Conservation (phyloP, 2,888 invertebrate species). For the Fragum whitleyi region DNA sequence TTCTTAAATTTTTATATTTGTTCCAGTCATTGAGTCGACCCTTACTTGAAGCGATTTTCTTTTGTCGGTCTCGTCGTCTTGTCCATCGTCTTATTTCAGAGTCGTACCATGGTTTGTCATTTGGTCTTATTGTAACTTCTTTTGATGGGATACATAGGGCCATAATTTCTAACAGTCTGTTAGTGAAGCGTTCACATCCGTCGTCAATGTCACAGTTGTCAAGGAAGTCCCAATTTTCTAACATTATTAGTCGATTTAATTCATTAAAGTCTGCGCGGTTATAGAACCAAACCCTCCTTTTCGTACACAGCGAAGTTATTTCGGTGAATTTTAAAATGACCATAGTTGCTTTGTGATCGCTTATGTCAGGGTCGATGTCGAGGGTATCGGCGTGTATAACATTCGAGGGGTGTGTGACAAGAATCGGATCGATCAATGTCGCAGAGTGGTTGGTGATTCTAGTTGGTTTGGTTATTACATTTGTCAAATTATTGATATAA, state of each 20-base stretch:
- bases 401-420: neutral
- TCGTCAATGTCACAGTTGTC: neutral
- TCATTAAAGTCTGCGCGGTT: constrained; percentile 8
- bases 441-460: neutral
- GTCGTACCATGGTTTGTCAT: constrained; percentile 39
- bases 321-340: neutral
- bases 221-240: constrained; percentile 20
- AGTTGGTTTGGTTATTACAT: constrained; percentile 5
- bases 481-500: neutral
- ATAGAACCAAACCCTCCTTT: constrained; percentile 18
- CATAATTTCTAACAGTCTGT: neutral
- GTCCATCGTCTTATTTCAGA: constrained; percentile 12
- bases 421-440: constrained; percentile 20
- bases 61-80: constrained; percentile 25
- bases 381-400: neutral
- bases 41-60: constrained; percentile 12
- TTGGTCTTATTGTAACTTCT: constrained; percentile 15
- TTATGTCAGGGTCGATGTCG: neutral
- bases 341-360: constrained; percentile 24
- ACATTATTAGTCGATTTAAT: constrained; percentile 1
- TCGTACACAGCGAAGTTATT: neutral
- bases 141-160: constrained; percentile 26
- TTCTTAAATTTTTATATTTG: constrained; percentile 29
- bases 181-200: neutral
- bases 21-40: constrained; percentile 19